Base-by-base conservation (phyloP, 35 echinoderm and acorn worm species). In the Heliocidaris tuberculata region DNA sequence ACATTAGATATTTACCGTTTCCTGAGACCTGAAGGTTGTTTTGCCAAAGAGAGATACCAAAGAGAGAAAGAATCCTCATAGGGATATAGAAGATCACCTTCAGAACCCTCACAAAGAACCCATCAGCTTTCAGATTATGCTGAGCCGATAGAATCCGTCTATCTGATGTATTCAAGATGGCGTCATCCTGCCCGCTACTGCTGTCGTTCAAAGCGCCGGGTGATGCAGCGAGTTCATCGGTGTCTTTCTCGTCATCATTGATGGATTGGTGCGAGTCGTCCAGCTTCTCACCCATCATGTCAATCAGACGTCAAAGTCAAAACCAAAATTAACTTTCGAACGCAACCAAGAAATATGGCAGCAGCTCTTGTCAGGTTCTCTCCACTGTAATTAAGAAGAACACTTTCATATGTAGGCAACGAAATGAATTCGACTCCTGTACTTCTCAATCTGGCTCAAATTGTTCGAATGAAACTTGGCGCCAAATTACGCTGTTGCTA, bases 201-300 rank as follows among this genome's bases (percentile, higher is more conserved):
- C 87, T 89, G 87, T 48, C 87, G 19, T 42, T 89, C 87, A 89
- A n/a, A 59, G 50, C 29, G 27, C 9, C 29, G 13, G 85, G n/a
- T 56, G 52, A 56, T n/a, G 65, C 27, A 31, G 32, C 87, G 17
- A 15, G 31, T 13, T 48, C 91, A 6, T 52, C 48, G 47, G 50
- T 29, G 21, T 93, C 47, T 11, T 93, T 48, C n/a, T 93, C 48
- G 91, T 93, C 91, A 30, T 59, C 91, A 59, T 49, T 59, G 31
- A 27, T 9, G n/a, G 91, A 52, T 30, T 93, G 31, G 50, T 59
- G 91, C n/a, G 91, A 93, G 29, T 93, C 91, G 21, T 93, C 91
- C 50, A 59, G 50, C 50, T 93, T 93, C 50, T 93, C 91, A 52
- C 91, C 91, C 91, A 93, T 93, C 29, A 13, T 93, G 4, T 30